Evolutionary conservation across 2,113 vertebrate genomes (phyloP).

Genomic region (Toxostoma redivivum): DNA sequence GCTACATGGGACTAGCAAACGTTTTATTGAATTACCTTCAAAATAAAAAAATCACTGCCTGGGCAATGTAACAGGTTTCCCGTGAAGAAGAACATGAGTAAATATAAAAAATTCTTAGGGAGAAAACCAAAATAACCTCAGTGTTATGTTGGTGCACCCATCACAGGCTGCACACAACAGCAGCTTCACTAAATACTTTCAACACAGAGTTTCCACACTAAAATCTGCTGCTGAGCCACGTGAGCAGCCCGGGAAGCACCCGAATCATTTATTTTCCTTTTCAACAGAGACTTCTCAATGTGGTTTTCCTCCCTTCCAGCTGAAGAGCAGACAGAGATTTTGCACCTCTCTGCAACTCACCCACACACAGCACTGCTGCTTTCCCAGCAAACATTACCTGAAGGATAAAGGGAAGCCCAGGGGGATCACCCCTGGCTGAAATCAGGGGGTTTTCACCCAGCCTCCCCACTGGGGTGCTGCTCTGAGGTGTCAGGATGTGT

Average conservation of each 20-base stretch:
- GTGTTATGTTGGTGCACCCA: background rate
- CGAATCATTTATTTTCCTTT: background rate
- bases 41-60: background rate
- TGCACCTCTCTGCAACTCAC: background rate
- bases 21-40: background rate
- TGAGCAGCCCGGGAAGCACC: background rate
- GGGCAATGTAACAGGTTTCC: background rate
- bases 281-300: background rate
- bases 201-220: background rate
- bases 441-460: background rate
- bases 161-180: background rate
- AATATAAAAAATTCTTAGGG: background rate
- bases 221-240: background rate
- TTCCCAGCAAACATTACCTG: accelerated
- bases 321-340: background rate
- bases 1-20: background rate
- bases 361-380: accelerated
- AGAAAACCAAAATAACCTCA: background rate
- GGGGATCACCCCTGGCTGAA: background rate
- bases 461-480: background rate
- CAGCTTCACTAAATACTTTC: background rate
- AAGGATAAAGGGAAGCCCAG: background rate
- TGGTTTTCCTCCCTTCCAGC: background rate
- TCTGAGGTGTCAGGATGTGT: background rate
- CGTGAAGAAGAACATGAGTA: background rate